Percentiles rank a stretch among this genome's conserved stretches.
phyloP scores from a whole-genome alignment of 2,797 vertebrate genomes.

The Cuculus canorus region DNA sequence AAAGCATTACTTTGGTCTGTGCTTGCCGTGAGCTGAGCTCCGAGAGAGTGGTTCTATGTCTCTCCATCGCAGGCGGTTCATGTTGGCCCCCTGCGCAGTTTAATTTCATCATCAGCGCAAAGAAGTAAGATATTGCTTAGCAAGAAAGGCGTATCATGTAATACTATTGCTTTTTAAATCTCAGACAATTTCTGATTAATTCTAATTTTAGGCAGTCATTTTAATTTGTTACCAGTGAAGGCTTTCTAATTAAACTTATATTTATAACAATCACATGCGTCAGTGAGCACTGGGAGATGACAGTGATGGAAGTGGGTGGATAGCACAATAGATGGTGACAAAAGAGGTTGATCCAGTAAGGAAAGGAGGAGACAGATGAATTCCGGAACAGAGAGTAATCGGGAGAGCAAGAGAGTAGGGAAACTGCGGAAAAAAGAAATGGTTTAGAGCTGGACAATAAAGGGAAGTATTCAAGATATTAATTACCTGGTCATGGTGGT shows the following conservation, averaged over 20 bases:
- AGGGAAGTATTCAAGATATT: not conserved
- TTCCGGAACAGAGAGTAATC: not conserved
- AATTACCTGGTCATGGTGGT: not conserved
- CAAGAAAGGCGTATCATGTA: slow-evolving; percentile 27
- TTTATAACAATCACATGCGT: slow-evolving; percentile 54
- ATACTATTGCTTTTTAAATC: slow-evolving; percentile 35
- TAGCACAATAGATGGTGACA: slow-evolving; percentile 48
- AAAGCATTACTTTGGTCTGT: not conserved
- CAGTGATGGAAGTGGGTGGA: slow-evolving; percentile 49
- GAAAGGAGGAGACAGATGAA: slow-evolving; percentile 11
- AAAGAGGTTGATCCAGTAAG: not conserved
- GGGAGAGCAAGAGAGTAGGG: not conserved
- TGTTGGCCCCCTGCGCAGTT: not conserved
- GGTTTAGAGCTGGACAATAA: not conserved
- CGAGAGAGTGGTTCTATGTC: not conserved
- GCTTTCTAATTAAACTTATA: slow-evolving; percentile 54
- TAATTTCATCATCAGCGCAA: slow-evolving; percentile 32
- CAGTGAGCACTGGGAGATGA: slow-evolving; percentile 42
- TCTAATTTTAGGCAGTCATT: slow-evolving; percentile 55
- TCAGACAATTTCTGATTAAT: slow-evolving; percentile 45
- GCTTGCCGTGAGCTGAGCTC: not conserved
- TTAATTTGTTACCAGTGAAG: slow-evolving; percentile 59
- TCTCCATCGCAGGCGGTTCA: not conserved
- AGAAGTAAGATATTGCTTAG: slow-evolving; percentile 35
- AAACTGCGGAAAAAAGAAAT: not conserved